Evolutionary conservation across 2,888 invertebrate species (phyloP).

Genomic region (Dyspetes luteomarginatus): DNA sequence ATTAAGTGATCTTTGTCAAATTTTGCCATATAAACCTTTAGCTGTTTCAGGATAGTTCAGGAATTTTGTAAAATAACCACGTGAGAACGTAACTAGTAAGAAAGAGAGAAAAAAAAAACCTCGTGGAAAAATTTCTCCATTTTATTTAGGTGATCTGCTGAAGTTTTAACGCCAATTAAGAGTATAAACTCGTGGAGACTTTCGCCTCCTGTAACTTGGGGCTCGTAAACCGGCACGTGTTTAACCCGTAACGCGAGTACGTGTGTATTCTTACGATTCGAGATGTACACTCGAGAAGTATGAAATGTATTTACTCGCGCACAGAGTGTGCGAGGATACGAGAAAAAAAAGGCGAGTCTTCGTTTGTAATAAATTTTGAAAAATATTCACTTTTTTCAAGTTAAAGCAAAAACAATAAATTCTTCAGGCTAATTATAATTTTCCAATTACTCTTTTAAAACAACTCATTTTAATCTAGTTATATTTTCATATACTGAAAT

Average conservation of each 20-base stretch:
- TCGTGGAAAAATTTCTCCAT: constrained; percentile 70
- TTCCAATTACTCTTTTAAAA: too few species aligned
- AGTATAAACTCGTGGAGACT: constrained; percentile 69
- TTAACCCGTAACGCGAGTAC: constrained; percentile 38
- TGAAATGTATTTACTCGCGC: neutral
- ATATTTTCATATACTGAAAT: too few species aligned
- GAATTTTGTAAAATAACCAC: constrained; percentile 22
- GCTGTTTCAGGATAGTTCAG: neutral
- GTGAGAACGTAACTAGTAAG: constrained; percentile 56
- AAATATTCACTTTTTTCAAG: constrained; percentile 20
- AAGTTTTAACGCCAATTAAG: constrained; percentile 71
- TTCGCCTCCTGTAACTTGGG: constrained; percentile 68
- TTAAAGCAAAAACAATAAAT: constrained; percentile 3
- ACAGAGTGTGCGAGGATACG: constrained; percentile 12
- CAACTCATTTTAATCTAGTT: too few species aligned
- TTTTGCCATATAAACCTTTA: too few species aligned
- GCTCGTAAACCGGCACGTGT: constrained; percentile 46
- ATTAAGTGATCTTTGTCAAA: too few species aligned
- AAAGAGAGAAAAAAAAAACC: too few species aligned
- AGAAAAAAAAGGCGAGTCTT: constrained; percentile 20
- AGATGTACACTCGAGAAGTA: neutral
- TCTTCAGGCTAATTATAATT: too few species aligned
- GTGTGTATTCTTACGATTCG: neutral
- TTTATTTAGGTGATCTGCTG: constrained; percentile 53
- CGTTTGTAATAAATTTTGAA: neutral